Evolutionary conservation across 2,113 vertebrate species (phyloP).

Genomic region (Oreotragus oreotragus): DNA sequence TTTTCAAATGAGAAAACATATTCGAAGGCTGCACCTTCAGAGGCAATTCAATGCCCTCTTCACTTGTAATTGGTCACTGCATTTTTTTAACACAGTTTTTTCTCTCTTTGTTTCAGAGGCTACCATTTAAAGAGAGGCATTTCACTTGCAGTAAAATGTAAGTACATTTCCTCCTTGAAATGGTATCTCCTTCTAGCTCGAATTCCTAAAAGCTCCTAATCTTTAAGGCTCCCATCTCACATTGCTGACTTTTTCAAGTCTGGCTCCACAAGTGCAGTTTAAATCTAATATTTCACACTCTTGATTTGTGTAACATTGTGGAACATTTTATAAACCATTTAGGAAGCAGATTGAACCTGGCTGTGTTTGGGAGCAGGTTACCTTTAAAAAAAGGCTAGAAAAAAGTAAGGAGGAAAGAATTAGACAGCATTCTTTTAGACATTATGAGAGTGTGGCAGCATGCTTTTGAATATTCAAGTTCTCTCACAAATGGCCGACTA

Average conservation of each 20-base stretch:
- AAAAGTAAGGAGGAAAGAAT: background rate
- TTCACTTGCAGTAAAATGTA: conserved; percentile 70
- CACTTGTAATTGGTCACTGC: background rate
- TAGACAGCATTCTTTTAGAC: background rate
- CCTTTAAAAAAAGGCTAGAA: background rate
- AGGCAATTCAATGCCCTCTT: background rate
- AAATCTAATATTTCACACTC: background rate
- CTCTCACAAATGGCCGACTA: background rate
- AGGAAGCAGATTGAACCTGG: background rate
- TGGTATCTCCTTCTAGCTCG: background rate
- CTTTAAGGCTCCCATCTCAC: background rate
- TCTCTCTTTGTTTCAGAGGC: conserved; percentile 66
- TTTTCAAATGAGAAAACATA: background rate
- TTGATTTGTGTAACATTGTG: background rate
- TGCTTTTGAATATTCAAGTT: background rate
- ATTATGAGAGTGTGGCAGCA: background rate
- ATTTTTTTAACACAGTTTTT: background rate
- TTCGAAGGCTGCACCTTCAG: background rate
- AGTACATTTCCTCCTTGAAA: conserved; percentile 46
- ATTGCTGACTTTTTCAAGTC: background rate
- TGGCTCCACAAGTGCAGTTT: background rate
- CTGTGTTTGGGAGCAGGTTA: background rate
- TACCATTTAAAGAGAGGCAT: conserved; percentile 59
- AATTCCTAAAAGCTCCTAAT: background rate
- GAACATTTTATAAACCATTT: background rate